These are phyloP conservation scores for Drosophila kuntzei DNA, from an alignment of 2,888 invertebrate species.

Conservation along the genomic window DNA sequence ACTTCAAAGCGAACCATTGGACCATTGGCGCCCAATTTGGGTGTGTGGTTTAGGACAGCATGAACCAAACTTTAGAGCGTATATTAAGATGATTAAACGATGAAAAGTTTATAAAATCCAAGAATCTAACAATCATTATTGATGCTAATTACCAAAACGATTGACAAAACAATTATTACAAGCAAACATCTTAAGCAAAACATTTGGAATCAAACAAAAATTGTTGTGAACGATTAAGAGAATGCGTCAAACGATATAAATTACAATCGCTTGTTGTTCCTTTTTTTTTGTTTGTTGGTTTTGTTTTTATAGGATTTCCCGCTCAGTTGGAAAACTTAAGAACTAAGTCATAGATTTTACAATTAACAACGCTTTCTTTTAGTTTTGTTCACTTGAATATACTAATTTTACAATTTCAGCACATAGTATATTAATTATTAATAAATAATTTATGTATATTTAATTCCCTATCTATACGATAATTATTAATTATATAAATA, in stretches of 20 bases:
- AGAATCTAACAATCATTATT: constrained; percentile 16
- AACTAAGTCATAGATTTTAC: constrained; percentile 74
- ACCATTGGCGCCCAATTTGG: constrained; percentile 39
- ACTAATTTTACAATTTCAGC: constrained; percentile 47
- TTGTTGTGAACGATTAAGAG: constrained; percentile 23
- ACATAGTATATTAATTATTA: constrained; percentile 50
- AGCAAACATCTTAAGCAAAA: constrained; percentile 6
- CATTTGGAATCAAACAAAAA: constrained; percentile 20
- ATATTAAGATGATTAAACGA: constrained; percentile 33
- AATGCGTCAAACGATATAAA: constrained; percentile 8
- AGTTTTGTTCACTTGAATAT: constrained; percentile 4
- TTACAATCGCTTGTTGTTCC: constrained; percentile 39
- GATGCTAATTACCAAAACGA: constrained; percentile 54
- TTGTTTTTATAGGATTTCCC: constrained; percentile 6
- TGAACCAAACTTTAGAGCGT: constrained; percentile 34
- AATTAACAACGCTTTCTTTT: constrained; percentile 27
- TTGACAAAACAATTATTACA: constrained; percentile 10
- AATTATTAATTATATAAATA: constrained; percentile 21
- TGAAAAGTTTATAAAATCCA: constrained; percentile 11
- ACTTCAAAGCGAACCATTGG: constrained; percentile 50
- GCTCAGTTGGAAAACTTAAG: constrained; percentile 57
- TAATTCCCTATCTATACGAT: constrained; percentile 13
- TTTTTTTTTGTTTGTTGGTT: constrained; percentile 13
- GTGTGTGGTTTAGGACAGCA: constrained; percentile 27
- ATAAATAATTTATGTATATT: constrained; percentile 36